Conservation (phyloP, 2,113 vertebrate species). For the Mastomys coucha region DNA sequence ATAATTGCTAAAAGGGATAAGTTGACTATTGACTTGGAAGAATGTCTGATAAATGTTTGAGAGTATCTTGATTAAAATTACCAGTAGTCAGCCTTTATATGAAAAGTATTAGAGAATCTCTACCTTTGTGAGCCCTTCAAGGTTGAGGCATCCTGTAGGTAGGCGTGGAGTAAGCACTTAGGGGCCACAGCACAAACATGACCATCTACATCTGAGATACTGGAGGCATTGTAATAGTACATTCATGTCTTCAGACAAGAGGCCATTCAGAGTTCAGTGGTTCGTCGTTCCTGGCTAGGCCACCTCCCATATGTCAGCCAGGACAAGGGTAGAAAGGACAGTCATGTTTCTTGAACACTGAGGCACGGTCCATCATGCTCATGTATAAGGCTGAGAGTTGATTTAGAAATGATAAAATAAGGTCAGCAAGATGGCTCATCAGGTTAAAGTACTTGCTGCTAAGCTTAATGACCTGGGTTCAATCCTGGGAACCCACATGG, state of each 20-base stretch:
- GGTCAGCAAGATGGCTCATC: neutral
- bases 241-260: neutral
- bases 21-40: neutral
- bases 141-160: neutral
- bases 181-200: neutral
- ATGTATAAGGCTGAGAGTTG: neutral
- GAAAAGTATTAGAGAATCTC: neutral
- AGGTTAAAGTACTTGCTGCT: neutral
- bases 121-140: neutral
- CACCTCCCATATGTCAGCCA: neutral
- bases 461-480: neutral
- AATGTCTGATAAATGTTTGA: neutral
- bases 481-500: neutral
- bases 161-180: neutral
- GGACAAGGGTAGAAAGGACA: neutral
- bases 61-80: neutral
- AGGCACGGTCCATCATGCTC: neutral
- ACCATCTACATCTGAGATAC: neutral
- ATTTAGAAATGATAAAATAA: neutral
- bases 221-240: neutral
- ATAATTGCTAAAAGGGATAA: neutral
- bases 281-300: neutral
- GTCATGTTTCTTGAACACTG: neutral
- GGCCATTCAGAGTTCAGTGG: neutral
- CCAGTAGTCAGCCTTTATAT: neutral